These are phyloP conservation scores for Achroia grisella DNA, from an alignment of 1,140 invertebrate genomes.

Conservation along the genomic window DNA sequence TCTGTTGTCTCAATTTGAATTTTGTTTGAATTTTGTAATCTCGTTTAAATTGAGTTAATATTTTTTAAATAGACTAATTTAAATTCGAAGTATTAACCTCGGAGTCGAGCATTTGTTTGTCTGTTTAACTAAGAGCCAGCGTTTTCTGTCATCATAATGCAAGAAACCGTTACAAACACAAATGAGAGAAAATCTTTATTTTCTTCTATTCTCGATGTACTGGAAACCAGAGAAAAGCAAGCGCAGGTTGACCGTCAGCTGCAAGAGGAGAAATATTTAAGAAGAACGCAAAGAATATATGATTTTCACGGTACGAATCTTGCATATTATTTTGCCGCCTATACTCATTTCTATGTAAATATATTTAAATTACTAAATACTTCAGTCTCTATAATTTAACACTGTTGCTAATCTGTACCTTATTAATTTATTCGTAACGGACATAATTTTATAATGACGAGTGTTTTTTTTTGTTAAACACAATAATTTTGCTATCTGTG, in stretches of 20 bases:
- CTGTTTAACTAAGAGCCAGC: no score
- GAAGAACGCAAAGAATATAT: constrained; percentile 59
- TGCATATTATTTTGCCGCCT: neutral
- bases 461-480: no score
- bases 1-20: constrained; percentile 50
- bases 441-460: no score
- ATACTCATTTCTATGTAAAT: no score
- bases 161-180: constrained; percentile 68
- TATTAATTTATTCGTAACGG: no score
- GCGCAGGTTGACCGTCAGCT: constrained; percentile 50
- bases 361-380: no score
- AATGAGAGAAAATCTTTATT: constrained; percentile 62
- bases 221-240: constrained; percentile 53
- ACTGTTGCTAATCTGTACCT: no score
- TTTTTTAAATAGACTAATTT: constrained; percentile 12
- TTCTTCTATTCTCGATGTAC: constrained; percentile 55
- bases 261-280: constrained; percentile 59
- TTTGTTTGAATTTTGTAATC: constrained; percentile 34
- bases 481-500: no score
- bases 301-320: constrained; percentile 51
- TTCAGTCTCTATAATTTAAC: no score
- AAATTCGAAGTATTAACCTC: constrained; percentile 3
- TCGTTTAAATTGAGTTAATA: constrained; percentile 16
- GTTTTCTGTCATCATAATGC: constrained; percentile 46
- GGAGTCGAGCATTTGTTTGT: neutral